phyloP scores from a whole-genome alignment of 2,113 vertebrate genomes.

The Deroptyus accipitrinus region DNA sequence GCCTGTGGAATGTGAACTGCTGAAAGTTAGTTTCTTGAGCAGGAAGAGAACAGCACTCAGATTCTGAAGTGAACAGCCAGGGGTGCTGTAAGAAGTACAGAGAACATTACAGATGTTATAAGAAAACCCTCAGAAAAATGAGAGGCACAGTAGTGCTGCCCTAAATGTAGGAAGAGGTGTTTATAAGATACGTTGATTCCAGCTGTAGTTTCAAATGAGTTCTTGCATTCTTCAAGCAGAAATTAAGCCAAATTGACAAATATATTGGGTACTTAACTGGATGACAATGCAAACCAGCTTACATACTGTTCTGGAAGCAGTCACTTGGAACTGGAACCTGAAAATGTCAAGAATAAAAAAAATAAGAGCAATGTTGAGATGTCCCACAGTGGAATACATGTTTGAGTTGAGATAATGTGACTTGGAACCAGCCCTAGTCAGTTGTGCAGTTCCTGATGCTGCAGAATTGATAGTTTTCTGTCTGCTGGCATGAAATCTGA shows the following conservation, averaged over 20 bases:
- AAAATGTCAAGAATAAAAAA: background rate
- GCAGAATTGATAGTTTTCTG: background rate
- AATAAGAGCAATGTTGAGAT: background rate
- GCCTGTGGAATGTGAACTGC: background rate
- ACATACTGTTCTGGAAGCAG: background rate
- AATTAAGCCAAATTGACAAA: background rate
- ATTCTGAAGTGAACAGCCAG: background rate
- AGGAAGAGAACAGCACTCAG: background rate
- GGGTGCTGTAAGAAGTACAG: background rate
- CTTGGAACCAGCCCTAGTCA: background rate
- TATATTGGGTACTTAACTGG: background rate
- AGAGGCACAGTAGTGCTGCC: background rate
- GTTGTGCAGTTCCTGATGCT: background rate
- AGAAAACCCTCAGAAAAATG: background rate
- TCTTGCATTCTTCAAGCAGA: background rate
- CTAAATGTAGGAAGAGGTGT: fast-evolving
- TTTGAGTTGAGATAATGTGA: background rate
- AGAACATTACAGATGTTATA: background rate
- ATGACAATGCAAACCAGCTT: background rate
- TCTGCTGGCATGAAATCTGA: background rate
- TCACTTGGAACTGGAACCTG: background rate
- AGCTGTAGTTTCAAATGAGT: background rate
- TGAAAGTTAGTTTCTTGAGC: background rate
- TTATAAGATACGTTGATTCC: background rate
- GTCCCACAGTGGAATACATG: background rate